Base-by-base conservation (phyloP, 2,113 vertebrate species). In the Oenanthe melanoleuca region DNA sequence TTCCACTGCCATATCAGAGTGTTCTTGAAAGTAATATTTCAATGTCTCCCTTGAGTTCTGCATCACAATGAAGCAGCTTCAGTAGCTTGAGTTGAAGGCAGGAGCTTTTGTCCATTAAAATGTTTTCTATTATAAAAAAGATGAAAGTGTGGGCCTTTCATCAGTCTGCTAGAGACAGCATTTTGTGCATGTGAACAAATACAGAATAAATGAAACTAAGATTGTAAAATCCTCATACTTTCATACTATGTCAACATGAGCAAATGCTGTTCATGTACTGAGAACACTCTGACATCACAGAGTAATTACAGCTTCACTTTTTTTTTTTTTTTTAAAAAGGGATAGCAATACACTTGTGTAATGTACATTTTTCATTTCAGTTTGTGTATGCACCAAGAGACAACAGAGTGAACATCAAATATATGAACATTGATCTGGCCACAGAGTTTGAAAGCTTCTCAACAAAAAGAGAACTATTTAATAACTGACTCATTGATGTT, bases 381-480 rank as follows among this genome's bases (percentile, higher is more conserved):
- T 53, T 69, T 61, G 20, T 70, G n/a, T 9, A 2, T 66, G 21
- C 42, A 47, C 53, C 23, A 55, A 25, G 38, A 63, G 12, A 73
- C 37, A 38, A 25, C 7, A 56, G 22, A 67, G 22, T 45, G 31
- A 75, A 11, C n/a, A 60, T 91, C n/a, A 85, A 89, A 67, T 44
- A n/a, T 25, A 44, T 24, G 14, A 55, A n/a, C 44, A 69, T 66
- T 59, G 20, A 49, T 93, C 50, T 95, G 59, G 45, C 42, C 38
- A 42, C 22, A 57, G 53, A 23, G 9, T 83, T 88, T 73, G 75
- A 85, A 92, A 94, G 37, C 50, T 94, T 79, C 66, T 88, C 37
- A 37, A 40, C 9, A 61, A 72, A 91, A 85, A 65, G 49, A 79
- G 40, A 75, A 85, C 40, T 42, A 31, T 69, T 23, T 34, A 57